Conservation (phyloP, 2,888 invertebrate species). For the Luperina testacea region DNA sequence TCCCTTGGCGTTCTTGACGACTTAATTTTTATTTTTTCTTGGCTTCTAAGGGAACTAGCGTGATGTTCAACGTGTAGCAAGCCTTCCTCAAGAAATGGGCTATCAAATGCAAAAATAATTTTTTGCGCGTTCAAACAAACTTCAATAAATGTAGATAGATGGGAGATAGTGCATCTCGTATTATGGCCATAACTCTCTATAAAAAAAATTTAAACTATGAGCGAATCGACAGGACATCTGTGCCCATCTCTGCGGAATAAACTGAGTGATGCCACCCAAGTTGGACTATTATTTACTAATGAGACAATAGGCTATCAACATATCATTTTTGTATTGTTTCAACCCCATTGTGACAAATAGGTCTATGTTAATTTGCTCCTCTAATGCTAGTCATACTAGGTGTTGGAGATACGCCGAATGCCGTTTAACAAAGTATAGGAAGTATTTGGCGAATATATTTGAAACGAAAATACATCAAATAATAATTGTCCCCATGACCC, state of each 20-base stretch:
- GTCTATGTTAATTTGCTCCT: not conserved
- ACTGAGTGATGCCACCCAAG: slow-evolving; percentile 1
- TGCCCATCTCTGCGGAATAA: not conserved
- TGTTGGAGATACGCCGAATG: not conserved
- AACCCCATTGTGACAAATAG: slow-evolving; percentile 8
- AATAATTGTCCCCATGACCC: slow-evolving; percentile 26
- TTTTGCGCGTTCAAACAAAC: no score
- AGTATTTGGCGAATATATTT: slow-evolving; percentile 24
- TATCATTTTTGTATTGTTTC: slow-evolving; percentile 30
- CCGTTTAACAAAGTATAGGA: not conserved
- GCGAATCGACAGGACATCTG: not conserved
- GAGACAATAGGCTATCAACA: slow-evolving; percentile 32
- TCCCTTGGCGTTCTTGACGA: no score
- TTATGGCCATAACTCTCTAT: no score
- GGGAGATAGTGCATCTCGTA: not conserved
- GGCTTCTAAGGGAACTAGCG: no score
- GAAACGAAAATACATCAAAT: slow-evolving; percentile 11
- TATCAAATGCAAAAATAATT: no score
- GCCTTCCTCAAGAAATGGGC: no score
- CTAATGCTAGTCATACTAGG: not conserved
- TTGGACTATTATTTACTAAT: slow-evolving; percentile 25
- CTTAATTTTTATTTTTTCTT: no score
- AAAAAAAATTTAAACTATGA: no score
- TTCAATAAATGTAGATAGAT: no score
- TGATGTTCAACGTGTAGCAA: no score